Evolutionary conservation across 2,888 invertebrate species (phyloP).

Genomic region (Dryomyza anilis): DNA sequence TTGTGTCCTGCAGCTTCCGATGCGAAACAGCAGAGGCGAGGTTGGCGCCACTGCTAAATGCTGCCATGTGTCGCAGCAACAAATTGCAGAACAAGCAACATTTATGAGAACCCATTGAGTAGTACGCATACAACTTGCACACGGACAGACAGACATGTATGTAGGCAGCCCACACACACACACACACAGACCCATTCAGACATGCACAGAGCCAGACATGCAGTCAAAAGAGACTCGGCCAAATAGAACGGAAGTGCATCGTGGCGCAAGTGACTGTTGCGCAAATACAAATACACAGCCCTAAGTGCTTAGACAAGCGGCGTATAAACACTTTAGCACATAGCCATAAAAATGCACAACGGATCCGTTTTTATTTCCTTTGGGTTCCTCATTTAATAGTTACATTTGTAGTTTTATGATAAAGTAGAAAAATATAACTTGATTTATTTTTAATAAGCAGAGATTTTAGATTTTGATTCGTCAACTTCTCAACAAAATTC

Average conservation of each 20-base stretch:
- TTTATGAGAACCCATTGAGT: conserved; percentile 35
- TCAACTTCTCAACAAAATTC: too few relatives aligned
- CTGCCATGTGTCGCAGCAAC: background rate
- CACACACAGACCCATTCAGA: too few relatives aligned
- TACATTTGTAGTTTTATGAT: too few relatives aligned
- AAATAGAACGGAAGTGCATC: conserved; percentile 8
- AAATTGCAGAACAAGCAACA: conserved; percentile 28
- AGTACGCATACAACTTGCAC: conserved; percentile 25
- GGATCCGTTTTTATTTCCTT: too few relatives aligned
- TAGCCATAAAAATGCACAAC: background rate
- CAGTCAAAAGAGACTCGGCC: background rate
- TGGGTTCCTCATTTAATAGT: too few relatives aligned
- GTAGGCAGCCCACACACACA: too few relatives aligned
- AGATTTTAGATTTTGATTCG: too few relatives aligned
- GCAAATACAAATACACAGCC: background rate
- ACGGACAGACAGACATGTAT: background rate
- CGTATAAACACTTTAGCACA: background rate
- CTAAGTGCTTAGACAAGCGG: conserved; percentile 10
- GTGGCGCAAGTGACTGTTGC: conserved; percentile 12
- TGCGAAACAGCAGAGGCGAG: background rate
- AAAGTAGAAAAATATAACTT: too few relatives aligned
- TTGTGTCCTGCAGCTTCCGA: background rate
- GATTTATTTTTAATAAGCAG: too few relatives aligned
- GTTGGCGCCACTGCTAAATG: background rate
- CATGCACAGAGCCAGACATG: background rate